Evolutionary conservation across 2,888 invertebrate species (phyloP).

Genomic region (Leucophenga montana): DNA sequence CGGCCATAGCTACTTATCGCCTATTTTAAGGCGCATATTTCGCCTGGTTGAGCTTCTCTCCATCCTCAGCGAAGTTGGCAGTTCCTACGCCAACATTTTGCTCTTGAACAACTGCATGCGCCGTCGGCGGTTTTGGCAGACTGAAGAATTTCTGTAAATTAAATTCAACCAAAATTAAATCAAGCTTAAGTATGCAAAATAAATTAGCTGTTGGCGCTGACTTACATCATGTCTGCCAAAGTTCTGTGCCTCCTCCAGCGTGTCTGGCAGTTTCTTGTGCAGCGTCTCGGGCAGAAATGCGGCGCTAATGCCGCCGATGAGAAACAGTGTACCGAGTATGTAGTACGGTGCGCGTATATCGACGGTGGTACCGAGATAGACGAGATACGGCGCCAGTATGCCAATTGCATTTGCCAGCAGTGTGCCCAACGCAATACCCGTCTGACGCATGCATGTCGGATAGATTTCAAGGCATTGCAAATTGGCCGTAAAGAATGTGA

Average conservation of each 20-base stretch:
- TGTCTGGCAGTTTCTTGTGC: conserved; percentile 78
- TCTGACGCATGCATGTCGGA: conserved; percentile 79
- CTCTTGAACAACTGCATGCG: conserved; percentile 13
- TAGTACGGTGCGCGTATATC: conserved; percentile 74
- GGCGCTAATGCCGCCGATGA: conserved; percentile 74
- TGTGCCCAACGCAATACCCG: conserved; percentile 78
- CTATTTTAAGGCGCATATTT: conserved; percentile 52
- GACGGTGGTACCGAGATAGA: conserved; percentile 75
- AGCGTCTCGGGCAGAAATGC: conserved; percentile 79
- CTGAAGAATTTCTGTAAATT: conserved; percentile 72
- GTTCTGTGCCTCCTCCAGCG: conserved; percentile 76
- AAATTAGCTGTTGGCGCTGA: conserved; percentile 6
- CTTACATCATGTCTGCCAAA: conserved; percentile 75
- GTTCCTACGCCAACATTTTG: conserved; percentile 14
- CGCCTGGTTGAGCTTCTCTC: conserved; percentile 57
- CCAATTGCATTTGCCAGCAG: conserved; percentile 76
- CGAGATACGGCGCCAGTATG: conserved; percentile 77
- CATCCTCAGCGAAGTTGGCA: conserved; percentile 39
- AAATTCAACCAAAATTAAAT: conserved; percentile 42
- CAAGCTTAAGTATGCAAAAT: conserved; percentile 11
- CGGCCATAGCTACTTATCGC: neutral
- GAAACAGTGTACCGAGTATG: conserved; percentile 71
- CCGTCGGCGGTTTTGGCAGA: conserved; percentile 68
- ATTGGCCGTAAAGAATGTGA: conserved; percentile 77
- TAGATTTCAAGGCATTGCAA: conserved; percentile 80